These are phyloP conservation scores for Leucopternis melanops DNA, from an alignment of 2,113 vertebrate genomes.

Conservation along the genomic window DNA sequence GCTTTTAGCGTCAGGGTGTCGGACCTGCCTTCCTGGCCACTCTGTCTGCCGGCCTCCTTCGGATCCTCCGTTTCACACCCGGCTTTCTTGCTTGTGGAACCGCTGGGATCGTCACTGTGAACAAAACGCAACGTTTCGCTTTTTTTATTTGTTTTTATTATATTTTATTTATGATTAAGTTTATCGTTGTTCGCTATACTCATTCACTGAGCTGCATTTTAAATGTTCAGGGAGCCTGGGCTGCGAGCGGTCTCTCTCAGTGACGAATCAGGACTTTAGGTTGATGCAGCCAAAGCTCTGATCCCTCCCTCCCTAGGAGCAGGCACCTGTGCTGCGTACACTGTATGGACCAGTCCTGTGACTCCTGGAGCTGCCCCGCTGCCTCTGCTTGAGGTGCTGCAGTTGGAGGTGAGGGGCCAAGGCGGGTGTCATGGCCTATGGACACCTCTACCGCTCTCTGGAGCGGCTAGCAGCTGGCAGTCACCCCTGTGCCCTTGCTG, in stretches of 20 bases:
- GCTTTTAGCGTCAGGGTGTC: slow-evolving; percentile 74
- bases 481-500: background rate
- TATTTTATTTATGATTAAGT: background rate
- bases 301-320: background rate
- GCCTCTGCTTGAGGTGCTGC: background rate
- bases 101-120: slow-evolving; percentile 78
- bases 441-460: background rate
- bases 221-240: background rate
- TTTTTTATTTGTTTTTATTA: slow-evolving; percentile 64
- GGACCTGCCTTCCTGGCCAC: slow-evolving; percentile 74
- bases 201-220: background rate
- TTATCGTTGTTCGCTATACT: background rate
- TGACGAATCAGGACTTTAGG: background rate
- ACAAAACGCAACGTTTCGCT: slow-evolving; percentile 76
- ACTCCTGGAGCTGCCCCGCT: background rate
- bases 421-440: background rate
- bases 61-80: slow-evolving; percentile 76
- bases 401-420: background rate
- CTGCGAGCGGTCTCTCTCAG: background rate
- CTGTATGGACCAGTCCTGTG: background rate
- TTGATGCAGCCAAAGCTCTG: background rate
- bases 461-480: background rate
- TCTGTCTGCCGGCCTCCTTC: slow-evolving; percentile 74
- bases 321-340: background rate
- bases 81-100: slow-evolving; percentile 70